phyloP scores from a whole-genome alignment of 2,888 invertebrate species.

The Drosophila mulleri region DNA sequence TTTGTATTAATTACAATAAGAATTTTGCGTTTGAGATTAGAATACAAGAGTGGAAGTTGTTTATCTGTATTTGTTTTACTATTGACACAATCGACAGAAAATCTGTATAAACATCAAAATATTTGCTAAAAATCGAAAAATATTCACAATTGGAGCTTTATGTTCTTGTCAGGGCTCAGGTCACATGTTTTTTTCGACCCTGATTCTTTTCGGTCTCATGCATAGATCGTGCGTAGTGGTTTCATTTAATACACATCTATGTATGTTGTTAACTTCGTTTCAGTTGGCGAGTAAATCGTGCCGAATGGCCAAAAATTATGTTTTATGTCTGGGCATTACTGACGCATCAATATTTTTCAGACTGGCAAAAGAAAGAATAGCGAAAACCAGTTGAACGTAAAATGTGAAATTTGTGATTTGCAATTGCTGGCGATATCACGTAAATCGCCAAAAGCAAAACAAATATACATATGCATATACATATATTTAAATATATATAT shows the following conservation, averaged over 20 bases:
- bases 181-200: constrained; percentile 29
- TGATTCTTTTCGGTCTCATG: constrained; percentile 23
- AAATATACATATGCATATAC: constrained; percentile 3
- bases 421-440: constrained; percentile 62
- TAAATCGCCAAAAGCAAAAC: constrained; percentile 36
- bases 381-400: constrained; percentile 16
- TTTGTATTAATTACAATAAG: neutral
- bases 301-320: constrained; percentile 46
- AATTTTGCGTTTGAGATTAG: neutral
- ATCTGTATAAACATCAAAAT: neutral
- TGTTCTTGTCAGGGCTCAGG: neutral
- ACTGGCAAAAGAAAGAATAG: constrained; percentile 15
- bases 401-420: constrained; percentile 30
- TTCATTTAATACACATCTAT: neutral
- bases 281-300: constrained; percentile 44
- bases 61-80: neutral
- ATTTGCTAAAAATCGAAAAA: neutral
- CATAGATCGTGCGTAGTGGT: constrained; percentile 48
- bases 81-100: neutral
- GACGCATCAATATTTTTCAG: constrained; percentile 59
- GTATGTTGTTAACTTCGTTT: constrained; percentile 20
- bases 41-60: neutral
- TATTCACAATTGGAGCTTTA: neutral
- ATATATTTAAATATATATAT: neutral
- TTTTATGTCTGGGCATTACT: constrained; percentile 51